These are phyloP conservation scores for Drosophila rellima DNA, from an alignment of 2,888 invertebrate species.

Conservation along the genomic window DNA sequence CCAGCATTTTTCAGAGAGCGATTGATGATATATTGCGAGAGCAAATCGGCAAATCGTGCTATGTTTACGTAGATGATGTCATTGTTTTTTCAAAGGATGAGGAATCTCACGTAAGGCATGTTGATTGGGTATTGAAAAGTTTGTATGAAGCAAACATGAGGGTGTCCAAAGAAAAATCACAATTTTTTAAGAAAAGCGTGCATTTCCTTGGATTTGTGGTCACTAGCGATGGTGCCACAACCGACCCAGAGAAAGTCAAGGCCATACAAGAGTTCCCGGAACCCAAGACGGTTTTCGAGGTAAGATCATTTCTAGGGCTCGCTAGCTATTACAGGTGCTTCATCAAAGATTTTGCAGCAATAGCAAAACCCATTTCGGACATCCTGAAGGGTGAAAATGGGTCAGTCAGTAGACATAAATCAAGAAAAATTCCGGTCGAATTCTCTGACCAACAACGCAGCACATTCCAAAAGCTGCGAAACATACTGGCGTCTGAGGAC, in stretches of 20 bases:
- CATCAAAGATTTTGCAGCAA: too few species aligned
- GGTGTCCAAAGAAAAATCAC: background rate
- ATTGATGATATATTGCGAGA: conserved; percentile 3
- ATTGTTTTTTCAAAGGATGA: conserved; percentile 2
- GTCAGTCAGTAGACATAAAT: conserved; percentile 4
- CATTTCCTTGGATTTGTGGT: background rate
- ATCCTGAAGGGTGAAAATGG: background rate
- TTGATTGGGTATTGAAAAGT: conserved; percentile 1
- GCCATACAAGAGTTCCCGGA: too few species aligned
- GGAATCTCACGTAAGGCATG: background rate
- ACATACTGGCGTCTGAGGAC: conserved; percentile 18
- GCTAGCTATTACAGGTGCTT: background rate
- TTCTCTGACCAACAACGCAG: background rate
- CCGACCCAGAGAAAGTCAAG: too few species aligned
- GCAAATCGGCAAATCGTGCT: background rate
- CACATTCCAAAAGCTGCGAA: background rate
- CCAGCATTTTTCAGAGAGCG: background rate
- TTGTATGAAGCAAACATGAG: background rate
- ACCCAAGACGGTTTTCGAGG: too few species aligned
- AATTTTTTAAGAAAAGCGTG: background rate
- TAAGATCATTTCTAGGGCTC: background rate
- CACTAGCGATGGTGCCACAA: too few species aligned
- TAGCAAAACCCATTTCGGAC: background rate
- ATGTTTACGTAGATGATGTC: background rate
- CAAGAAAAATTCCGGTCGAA: background rate